A percentile compares a stretch with the other conserved stretches of the same genome.
phyloP scores from a whole-genome alignment of 2,113 vertebrate species.

The Sinocyclocheilus grahami region DNA sequence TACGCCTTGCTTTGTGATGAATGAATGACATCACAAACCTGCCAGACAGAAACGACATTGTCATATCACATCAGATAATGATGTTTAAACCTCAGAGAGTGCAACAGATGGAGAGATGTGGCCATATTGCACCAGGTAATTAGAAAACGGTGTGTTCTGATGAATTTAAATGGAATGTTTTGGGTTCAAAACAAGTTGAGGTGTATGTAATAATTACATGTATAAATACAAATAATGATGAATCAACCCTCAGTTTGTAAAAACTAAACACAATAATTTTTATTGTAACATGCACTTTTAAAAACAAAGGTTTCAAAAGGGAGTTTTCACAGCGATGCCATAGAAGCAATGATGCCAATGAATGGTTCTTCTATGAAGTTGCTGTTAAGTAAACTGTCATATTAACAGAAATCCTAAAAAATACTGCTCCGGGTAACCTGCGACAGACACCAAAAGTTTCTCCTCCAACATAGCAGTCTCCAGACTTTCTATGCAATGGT shows the following conservation, averaged over 20 bases:
- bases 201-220: not conserved
- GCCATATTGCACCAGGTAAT: slow-evolving; percentile 1
- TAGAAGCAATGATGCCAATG: too few relatives aligned
- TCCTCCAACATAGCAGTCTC: too few relatives aligned
- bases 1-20: not conserved
- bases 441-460: too few relatives aligned
- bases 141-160: not conserved
- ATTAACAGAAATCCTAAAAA: too few relatives aligned
- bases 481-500: too few relatives aligned
- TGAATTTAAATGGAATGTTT: not conserved
- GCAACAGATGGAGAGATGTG: not conserved
- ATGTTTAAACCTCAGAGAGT: not conserved
- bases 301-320: not conserved
- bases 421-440: too few relatives aligned
- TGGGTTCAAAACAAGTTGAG: not conserved
- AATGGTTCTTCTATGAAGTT: not conserved
- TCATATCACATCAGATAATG: slow-evolving; percentile 17
- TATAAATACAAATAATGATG: not conserved
- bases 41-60: slow-evolving; percentile 5
- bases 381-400: too few relatives aligned
- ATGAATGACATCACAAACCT: slow-evolving; percentile 15
- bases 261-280: too few relatives aligned
- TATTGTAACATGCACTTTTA: not conserved
- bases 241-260: not conserved
- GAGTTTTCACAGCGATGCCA: not conserved